Evolutionary conservation across 1,140 invertebrate genomes (phyloP).

Genomic region (Polypedilum pembai): DNA sequence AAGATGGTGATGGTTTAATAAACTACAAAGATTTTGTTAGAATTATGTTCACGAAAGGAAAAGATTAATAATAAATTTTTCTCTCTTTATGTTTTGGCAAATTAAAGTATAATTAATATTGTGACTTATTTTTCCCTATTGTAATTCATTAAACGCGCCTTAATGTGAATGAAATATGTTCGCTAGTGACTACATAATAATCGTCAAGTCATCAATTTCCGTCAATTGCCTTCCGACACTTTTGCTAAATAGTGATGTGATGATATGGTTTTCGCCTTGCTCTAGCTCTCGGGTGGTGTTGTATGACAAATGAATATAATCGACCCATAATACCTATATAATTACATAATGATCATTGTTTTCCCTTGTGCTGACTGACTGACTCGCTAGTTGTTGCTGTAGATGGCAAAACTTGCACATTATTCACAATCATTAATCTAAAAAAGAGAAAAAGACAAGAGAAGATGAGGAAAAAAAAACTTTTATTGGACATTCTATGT

Average conservation of each 20-base stretch:
- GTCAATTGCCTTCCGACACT: constrained; percentile 10
- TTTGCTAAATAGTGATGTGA: not conserved
- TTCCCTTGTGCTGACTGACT: not conserved
- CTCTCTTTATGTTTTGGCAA: no score
- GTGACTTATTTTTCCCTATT: no score
- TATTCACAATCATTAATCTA: constrained; percentile 6
- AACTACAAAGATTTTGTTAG: constrained; percentile 58
- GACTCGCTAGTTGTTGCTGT: not conserved
- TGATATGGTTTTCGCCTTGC: not conserved
- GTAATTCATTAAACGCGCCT: no score
- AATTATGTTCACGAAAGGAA: not conserved
- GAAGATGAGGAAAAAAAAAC: not conserved
- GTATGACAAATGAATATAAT: constrained; percentile 14
- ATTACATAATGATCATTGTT: constrained; percentile 19
- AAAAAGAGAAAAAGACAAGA: not conserved
- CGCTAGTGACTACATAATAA: not conserved
- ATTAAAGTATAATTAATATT: no score
- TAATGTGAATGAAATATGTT: no score
- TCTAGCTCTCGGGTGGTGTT: not conserved
- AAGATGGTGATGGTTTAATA: constrained; percentile 82
- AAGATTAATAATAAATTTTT: no score
- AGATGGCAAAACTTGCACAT: not conserved
- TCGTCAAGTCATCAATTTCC: constrained; percentile 9
- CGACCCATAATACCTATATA: constrained; percentile 12
- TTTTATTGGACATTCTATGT: not conserved